Evolutionary conservation across 2,797 vertebrate species (phyloP).

Genomic region (Lagorchestes hirsutus): DNA sequence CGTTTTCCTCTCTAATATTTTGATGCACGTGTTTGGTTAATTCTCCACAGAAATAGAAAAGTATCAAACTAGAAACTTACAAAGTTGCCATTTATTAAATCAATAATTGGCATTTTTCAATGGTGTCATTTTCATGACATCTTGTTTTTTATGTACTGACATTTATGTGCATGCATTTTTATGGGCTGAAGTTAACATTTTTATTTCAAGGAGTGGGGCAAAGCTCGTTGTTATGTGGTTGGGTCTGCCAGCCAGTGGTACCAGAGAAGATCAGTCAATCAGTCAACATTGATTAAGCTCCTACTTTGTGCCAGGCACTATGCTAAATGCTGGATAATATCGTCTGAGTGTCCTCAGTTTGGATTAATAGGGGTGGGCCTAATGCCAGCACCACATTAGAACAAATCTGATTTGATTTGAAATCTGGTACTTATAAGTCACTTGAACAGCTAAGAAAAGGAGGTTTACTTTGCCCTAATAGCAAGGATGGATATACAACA

Average conservation of each 20-base stretch:
- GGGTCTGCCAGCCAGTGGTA: constrained; percentile 3
- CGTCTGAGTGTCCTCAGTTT: constrained; percentile 33
- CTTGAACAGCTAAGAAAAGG: not conserved
- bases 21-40: constrained; percentile 79
- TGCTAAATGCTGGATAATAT: not conserved
- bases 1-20: constrained; percentile 73
- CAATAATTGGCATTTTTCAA: constrained; percentile 35
- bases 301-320: not conserved
- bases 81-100: constrained; percentile 57
- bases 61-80: constrained; percentile 73
- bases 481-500: not conserved
- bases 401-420: not conserved
- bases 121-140: constrained; percentile 10
- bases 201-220: constrained; percentile 29
- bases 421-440: not conserved
- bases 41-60: constrained; percentile 80
- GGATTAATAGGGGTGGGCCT: not conserved
- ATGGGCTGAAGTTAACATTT: not conserved
- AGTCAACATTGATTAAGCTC: not conserved
- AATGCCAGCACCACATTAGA: not conserved
- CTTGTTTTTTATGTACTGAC: constrained; percentile 36
- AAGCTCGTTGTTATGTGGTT: constrained; percentile 46
- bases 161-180: not conserved
- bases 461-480: not conserved
- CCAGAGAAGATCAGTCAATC: not conserved